Evolutionary conservation across 2,888 invertebrate species (phyloP), one percentile per base, ranked within the genome.

Genomic region (Aphidoletes aphidimyza): DNA sequence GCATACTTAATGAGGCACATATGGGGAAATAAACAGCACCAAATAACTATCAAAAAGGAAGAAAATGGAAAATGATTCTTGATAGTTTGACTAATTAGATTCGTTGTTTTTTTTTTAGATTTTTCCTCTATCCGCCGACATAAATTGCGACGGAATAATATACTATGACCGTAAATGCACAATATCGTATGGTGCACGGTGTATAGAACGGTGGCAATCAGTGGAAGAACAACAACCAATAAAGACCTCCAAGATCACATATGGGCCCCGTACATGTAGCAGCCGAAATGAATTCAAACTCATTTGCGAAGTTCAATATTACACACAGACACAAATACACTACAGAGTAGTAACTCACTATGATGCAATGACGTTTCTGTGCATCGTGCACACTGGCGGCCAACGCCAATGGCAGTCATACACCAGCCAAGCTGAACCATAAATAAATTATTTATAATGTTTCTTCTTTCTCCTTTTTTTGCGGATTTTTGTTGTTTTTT

Each of bases 61-160:
- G 39, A 54, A 54, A 54, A 54, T 54, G 54, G 54, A 54, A 54
- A 54, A 54, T 22, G 2, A 54, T 14, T 54, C 54, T 54, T 54
- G 54, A 54, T 54, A 54, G 54, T 54, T 54, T 54, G 54, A 54
- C n/a, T 54, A 54, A 54, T 54, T 54, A 54, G 54, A 54, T 54
- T 54, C 54, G 6, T 54, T n/a, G n/a, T 54, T 54, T n/a, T 22
- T 54, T 54, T 54, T 54, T 54, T 19, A 47, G 9, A 39, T 22
- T 22, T n/a, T n/a, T n/a, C n/a, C n/a, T n/a, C n/a, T n/a, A n/a
- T n/a, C n/a, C n/a, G n/a, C n/a, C n/a, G n/a, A n/a, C n/a, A 54
- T 54, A 54, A 14, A 54, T 47, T 9, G 47, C 17, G 19, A 2
- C 2, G 14, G 19, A 2, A 47, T 8, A 14, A 47, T 11, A 47